These are phyloP conservation scores for Diadromus collaris DNA, from an alignment of 2,888 invertebrate genomes.

Conservation along the genomic window DNA sequence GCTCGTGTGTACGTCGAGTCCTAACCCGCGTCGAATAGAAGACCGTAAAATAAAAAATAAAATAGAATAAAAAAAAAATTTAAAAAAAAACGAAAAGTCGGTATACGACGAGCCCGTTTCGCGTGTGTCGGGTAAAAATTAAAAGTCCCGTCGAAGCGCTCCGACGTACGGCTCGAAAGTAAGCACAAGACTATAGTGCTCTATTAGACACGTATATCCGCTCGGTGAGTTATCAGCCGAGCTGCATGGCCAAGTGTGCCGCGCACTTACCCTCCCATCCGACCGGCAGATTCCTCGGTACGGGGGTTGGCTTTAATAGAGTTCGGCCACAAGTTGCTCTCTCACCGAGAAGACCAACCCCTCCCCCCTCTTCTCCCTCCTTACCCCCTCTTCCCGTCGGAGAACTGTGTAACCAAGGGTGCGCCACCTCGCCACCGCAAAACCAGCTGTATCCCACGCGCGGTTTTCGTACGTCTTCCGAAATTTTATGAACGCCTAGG, in stretches of 20 bases:
- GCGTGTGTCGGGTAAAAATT: constrained; percentile 25
- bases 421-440: constrained; percentile 33
- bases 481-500: constrained; percentile 32
- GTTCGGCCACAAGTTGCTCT: constrained; percentile 49
- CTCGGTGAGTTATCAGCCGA: background rate
- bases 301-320: constrained; percentile 40
- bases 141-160: constrained; percentile 46
- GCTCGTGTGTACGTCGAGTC: constrained; percentile 11
- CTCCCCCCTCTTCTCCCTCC: no score
- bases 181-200: constrained; percentile 6
- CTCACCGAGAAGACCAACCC: constrained; percentile 16
- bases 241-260: constrained; percentile 9
- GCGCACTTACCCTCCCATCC: background rate
- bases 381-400: background rate
- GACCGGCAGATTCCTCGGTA: background rate
- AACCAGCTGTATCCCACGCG: constrained; percentile 10
- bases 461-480: constrained; percentile 35
- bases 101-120: background rate
- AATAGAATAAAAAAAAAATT: no score
- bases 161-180: background rate
- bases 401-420: constrained; percentile 7
- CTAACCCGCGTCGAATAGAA: no score
- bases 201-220: constrained; percentile 37
- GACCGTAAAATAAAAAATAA: no score
- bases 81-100: background rate